Evolutionary conservation across 1,140 invertebrate genomes (phyloP).

Genomic region (Sinonovacula constricta): DNA sequence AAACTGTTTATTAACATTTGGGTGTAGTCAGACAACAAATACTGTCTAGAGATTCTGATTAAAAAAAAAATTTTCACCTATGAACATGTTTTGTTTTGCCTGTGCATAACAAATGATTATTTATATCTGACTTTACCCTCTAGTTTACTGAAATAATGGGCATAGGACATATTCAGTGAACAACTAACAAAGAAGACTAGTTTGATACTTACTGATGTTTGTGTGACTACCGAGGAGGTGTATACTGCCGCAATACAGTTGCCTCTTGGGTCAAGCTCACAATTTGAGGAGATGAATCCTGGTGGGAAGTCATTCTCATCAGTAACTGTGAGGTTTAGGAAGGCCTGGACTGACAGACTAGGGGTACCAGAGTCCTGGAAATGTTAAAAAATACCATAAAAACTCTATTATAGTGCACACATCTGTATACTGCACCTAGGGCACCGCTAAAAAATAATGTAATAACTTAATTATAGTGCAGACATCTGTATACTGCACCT

Average conservation of each 20-base stretch:
- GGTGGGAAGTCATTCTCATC: constrained; percentile 68
- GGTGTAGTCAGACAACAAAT: not conserved
- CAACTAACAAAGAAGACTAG: not conserved
- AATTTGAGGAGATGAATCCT: constrained; percentile 55
- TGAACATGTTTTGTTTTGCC: too few relatives aligned
- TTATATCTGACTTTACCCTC: too few relatives aligned
- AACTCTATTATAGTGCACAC: not conserved
- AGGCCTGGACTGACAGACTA: not conserved
- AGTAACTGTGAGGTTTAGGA: constrained; percentile 56
- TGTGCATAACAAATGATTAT: too few relatives aligned
- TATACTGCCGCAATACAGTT: constrained; percentile 57
- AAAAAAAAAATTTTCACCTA: not conserved
- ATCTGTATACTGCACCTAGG: not conserved
- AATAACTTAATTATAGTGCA: not conserved
- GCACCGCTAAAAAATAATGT: not conserved
- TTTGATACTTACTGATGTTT: constrained; percentile 19
- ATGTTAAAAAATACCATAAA: not conserved
- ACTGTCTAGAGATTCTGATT: not conserved
- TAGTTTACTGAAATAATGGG: not conserved
- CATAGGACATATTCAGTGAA: not conserved
- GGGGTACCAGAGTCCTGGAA: constrained; percentile 9
- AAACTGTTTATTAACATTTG: too few relatives aligned
- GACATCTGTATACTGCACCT: not conserved
- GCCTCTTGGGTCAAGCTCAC: constrained; percentile 20
- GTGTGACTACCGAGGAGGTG: constrained; percentile 33